Evolutionary conservation across 2,888 invertebrate species (phyloP).

Genomic region (Lithosia quadra): DNA sequence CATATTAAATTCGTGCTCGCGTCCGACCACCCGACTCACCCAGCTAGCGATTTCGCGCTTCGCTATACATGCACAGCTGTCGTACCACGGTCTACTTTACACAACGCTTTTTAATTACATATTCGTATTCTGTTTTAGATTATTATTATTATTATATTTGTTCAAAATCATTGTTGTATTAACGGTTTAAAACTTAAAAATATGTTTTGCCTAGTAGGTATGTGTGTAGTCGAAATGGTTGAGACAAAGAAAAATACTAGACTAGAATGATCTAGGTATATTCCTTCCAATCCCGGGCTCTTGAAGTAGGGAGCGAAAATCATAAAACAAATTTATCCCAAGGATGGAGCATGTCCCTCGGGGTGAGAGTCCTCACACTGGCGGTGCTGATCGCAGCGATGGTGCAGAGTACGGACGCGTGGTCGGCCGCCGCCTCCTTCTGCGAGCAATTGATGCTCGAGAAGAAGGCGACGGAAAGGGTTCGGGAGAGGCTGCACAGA

Average conservation of each 20-base stretch:
- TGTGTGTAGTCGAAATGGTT: background rate
- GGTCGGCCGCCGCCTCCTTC: no score
- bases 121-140: background rate
- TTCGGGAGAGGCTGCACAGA: no score
- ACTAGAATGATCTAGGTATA: background rate
- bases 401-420: no score
- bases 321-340: background rate
- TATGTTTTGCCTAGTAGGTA: background rate
- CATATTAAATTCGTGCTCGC: slow-evolving; percentile 16
- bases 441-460: no score
- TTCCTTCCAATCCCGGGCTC: no score
- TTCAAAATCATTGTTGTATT: background rate
- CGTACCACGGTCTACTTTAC: slow-evolving; percentile 43
- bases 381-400: no score
- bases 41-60: slow-evolving; percentile 71
- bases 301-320: no score
- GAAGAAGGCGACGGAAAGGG: no score
- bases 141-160: background rate
- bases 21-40: slow-evolving; percentile 25
- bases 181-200: background rate
- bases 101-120: slow-evolving; percentile 9
- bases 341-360: background rate
- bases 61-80: slow-evolving; percentile 74
- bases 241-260: background rate
- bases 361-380: no score